Evolutionary conservation across 2,888 invertebrate species (phyloP).

Genomic region (Callimorpha dominula): DNA sequence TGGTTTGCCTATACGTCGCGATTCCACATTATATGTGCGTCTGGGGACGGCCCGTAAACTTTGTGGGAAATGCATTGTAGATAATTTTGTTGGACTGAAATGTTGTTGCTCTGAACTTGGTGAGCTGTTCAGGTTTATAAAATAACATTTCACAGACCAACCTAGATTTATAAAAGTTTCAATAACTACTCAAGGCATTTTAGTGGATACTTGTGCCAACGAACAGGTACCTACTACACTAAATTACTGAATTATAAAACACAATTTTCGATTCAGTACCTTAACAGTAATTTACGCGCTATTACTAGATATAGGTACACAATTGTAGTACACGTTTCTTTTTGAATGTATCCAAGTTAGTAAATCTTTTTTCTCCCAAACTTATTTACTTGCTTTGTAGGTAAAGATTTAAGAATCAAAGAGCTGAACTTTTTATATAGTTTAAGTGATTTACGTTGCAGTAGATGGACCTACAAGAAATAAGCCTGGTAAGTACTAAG

Average conservation of each 20-base stretch:
- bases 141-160: not conserved
- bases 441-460: no score
- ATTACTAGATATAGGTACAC: not conserved
- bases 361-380: no score
- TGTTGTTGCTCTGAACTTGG: constrained; percentile 56
- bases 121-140: constrained; percentile 55
- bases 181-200: not conserved
- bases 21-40: constrained; percentile 34
- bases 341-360: no score
- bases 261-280: not conserved
- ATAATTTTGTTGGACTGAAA: constrained; percentile 66
- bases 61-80: constrained; percentile 63
- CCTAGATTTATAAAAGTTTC: not conserved
- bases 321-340: no score
- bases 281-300: not conserved
- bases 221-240: no score
- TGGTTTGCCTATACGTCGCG: constrained; percentile 21
- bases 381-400: no score
- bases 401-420: no score
- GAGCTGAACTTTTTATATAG: no score
- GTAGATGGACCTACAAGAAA: no score
- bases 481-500: no score
- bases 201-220: not conserved
- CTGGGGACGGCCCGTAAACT: constrained; percentile 56
- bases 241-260: not conserved